phyloP scores from a whole-genome alignment of 2,888 invertebrate species.

The Autographa pulchrina region DNA sequence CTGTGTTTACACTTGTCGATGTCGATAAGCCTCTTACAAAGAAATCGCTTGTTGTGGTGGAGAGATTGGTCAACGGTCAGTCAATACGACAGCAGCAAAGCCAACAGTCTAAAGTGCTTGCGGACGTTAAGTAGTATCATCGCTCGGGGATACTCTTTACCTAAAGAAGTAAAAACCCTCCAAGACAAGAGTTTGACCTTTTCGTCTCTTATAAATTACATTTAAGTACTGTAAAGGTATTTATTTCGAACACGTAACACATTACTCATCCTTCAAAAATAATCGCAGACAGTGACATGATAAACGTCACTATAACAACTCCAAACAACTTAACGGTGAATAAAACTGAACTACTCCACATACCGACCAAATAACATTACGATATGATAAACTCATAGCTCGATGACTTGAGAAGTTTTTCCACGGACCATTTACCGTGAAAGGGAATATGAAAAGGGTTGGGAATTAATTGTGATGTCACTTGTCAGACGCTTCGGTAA shows the following conservation, averaged over 20 bases:
- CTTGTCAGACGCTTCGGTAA: conserved; percentile 68
- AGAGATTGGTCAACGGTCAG: too few relatives aligned
- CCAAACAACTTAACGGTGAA: conserved; percentile 29
- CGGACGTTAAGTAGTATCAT: too few relatives aligned
- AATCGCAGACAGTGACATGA: background rate
- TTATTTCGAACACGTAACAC: background rate
- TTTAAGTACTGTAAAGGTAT: background rate
- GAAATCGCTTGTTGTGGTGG: too few relatives aligned
- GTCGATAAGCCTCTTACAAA: too few relatives aligned
- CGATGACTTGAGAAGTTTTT: conserved; percentile 71
- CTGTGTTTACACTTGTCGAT: too few relatives aligned
- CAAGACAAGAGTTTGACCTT: too few relatives aligned
- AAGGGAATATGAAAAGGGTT: conserved; percentile 77
- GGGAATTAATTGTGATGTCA: conserved; percentile 78
- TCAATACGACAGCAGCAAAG: too few relatives aligned
- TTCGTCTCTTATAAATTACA: background rate
- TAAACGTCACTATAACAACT: background rate
- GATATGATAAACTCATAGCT: conserved; percentile 58
- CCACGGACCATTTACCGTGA: conserved; percentile 76
- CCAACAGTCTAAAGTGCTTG: too few relatives aligned
- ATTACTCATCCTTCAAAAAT: background rate
- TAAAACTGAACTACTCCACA: conserved; percentile 24
- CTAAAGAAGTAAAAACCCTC: too few relatives aligned
- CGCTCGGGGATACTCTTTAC: too few relatives aligned
- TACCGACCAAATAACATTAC: conserved; percentile 41